Evolutionary conservation across 2,888 invertebrate species (phyloP), one percentile per base, ranked within the genome.

Genomic region (Colostygia pectinataria): DNA sequence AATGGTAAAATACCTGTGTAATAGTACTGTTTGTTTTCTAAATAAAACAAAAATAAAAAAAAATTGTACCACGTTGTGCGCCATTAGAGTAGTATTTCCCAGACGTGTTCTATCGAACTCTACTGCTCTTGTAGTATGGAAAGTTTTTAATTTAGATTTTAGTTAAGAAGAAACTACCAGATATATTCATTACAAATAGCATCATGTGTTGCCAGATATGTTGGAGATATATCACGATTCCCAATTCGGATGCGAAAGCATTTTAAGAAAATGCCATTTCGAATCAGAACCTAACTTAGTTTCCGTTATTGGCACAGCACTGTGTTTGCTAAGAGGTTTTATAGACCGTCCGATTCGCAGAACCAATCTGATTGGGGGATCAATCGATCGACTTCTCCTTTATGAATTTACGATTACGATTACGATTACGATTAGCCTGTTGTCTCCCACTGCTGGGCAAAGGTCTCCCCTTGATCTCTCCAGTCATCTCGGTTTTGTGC

Each of bases 11-110:
- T n/a, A n/a, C n/a, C n/a, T n/a, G n/a, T n/a, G n/a, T n/a, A n/a
- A n/a, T n/a, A n/a, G n/a, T n/a, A n/a, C n/a, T n/a, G n/a, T n/a
- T n/a, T n/a, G n/a, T n/a, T n/a, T n/a, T n/a, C n/a, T n/a, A 37
- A 48, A 41, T 48, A 41, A 48, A 48, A 37, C 41, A 36, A 48
- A 48, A 41, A 41, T 41, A 9, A 13, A 8, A 37, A 39, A 38
- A 2, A 24, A 24, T 9, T 4, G 53, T 29, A 41, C 39, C 46
- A 13, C 41, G 52, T 49, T 52, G 54, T 52, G 54, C 54, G 54
- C 54, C 54, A 54, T 50, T 50, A 54, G 49, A 48, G 33, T 47
- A 58, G n/a, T n/a, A n/a, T n/a, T n/a, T n/a, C n/a, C n/a, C n/a
- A n/a, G n/a, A n/a, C n/a, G n/a, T n/a, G n/a, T n/a, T n/a, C n/a